Evolutionary conservation across 2,797 vertebrate species (phyloP).

Genomic region (Chloroceryle amazona): DNA sequence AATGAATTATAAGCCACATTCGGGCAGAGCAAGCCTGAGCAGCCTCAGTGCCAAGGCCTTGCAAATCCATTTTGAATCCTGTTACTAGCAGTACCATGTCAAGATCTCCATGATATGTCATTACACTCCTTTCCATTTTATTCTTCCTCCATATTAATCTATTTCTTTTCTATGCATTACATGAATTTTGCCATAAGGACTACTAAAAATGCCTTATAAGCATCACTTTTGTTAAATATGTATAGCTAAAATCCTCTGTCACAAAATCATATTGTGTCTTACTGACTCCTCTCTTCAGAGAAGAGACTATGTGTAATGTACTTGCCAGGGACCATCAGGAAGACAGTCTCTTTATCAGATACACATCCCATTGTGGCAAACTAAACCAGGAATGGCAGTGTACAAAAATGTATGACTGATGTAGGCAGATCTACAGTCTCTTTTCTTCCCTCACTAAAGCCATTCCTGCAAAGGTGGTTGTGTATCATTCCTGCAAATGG

Average conservation of each 20-base stretch:
- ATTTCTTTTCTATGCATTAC: not conserved
- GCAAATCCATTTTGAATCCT: not conserved
- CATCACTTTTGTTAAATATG: not conserved
- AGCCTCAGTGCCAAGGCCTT: not conserved
- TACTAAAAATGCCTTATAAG: rapidly evolving
- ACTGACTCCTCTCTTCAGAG: not conserved
- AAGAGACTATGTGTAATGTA: not conserved
- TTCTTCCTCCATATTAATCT: not conserved
- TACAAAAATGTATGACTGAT: not conserved
- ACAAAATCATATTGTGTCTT: not conserved
- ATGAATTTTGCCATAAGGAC: not conserved
- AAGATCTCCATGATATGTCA: not conserved
- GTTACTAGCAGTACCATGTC: not conserved
- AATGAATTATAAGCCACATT: rapidly evolving
- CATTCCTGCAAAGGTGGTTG: not conserved
- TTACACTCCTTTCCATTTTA: not conserved
- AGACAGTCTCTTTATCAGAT: not conserved
- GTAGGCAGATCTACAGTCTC: not conserved
- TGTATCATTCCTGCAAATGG: too few relatives aligned
- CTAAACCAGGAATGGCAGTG: not conserved
- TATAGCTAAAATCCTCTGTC: not conserved
- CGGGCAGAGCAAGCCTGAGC: not conserved
- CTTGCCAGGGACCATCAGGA: not conserved
- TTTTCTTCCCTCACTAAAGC: not conserved
- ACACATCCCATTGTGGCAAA: rapidly evolving